phyloP scores from a whole-genome alignment of 2,113 vertebrate species.

The Saccopteryx bilineata region DNA sequence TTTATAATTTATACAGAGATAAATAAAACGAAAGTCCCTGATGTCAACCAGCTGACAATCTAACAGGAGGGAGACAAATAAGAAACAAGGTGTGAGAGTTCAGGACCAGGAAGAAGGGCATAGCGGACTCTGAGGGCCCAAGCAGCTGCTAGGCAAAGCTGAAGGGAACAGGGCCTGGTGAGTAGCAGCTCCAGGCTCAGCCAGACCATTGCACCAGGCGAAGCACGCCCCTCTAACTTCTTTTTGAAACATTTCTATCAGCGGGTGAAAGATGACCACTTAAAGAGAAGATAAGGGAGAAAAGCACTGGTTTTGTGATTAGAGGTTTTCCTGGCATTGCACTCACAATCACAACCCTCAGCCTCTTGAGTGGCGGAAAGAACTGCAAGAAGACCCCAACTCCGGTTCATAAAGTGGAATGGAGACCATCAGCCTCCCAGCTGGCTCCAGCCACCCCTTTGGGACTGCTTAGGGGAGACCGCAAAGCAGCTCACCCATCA shows the following conservation, averaged over 20 bases:
- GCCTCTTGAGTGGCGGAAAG: neutral
- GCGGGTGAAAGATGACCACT: neutral
- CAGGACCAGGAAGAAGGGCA: neutral
- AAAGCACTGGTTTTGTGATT: neutral
- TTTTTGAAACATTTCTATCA: neutral
- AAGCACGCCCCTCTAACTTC: neutral
- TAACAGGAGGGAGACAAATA: neutral
- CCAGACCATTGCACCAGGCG: neutral
- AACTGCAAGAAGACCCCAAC: neutral
- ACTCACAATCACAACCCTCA: neutral
- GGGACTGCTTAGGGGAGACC: neutral
- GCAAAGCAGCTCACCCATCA: neutral
- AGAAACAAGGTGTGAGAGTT: neutral
- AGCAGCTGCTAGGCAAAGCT: neutral
- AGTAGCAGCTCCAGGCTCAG: neutral
- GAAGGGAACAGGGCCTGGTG: neutral
- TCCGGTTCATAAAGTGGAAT: neutral
- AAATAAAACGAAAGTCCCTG: slow-evolving; percentile 5
- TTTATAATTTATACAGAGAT: slow-evolving; percentile 35
- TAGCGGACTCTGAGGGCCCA: neutral
- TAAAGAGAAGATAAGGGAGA: neutral
- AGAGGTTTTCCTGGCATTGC: neutral
- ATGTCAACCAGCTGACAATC: neutral
- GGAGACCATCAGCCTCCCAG: neutral
- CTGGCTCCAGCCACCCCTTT: neutral